phyloP scores from a whole-genome alignment of 2,797 vertebrate species.

The Gambusia yucatana region DNA sequence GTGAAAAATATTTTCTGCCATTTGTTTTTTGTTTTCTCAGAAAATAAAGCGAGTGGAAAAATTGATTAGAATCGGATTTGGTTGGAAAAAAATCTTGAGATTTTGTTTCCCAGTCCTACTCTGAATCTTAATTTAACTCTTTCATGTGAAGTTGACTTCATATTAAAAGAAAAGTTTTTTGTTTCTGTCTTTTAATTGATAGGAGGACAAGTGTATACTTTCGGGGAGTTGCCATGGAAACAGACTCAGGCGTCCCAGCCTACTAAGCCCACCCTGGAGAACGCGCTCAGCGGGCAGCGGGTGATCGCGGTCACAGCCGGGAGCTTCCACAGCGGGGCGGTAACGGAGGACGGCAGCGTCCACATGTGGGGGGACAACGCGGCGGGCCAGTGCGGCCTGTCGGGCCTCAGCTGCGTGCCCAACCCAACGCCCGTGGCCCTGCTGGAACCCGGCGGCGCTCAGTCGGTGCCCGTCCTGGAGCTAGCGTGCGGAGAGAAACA shows the following conservation, averaged over 20 bases:
- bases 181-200: neutral
- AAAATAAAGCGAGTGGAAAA: neutral
- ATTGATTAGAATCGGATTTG: neutral
- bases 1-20: too few species aligned
- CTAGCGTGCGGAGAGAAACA: conserved; percentile 92
- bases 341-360: conserved; percentile 88
- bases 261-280: conserved; percentile 83
- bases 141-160: neutral
- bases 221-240: conserved; percentile 90
- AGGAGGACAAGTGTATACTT: conserved; percentile 95
- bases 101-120: too few species aligned
- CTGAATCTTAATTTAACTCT: too few species aligned
- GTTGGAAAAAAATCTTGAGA: too few species aligned
- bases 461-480: conserved; percentile 86
- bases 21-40: neutral
- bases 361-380: conserved; percentile 97
- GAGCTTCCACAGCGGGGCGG: conserved; percentile 89
- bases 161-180: neutral
- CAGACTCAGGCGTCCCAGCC: conserved; percentile 65
- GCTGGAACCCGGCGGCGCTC: conserved; percentile 79
- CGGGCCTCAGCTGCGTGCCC: conserved; percentile 81
- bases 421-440: conserved; percentile 88
- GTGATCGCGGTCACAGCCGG: conserved; percentile 89
- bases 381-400: conserved; percentile 90
- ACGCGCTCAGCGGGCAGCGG: conserved; percentile 84